Evolutionary conservation across 1,140 invertebrate species (phyloP), one percentile per base, ranked within the genome.

Genomic region (Panonychus citri): DNA sequence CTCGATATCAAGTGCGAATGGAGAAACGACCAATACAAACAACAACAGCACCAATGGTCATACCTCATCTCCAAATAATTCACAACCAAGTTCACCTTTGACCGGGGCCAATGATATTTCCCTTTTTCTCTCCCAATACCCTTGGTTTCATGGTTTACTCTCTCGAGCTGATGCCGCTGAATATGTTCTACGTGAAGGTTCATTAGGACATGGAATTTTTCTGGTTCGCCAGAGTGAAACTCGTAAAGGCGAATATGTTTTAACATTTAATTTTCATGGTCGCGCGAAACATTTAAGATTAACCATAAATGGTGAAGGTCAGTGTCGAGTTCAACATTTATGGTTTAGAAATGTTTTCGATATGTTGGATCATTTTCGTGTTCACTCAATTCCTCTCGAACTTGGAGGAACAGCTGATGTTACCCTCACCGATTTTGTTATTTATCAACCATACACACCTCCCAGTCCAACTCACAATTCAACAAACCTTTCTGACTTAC

Each of bases 251-350:
- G 90, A 97, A 73, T 95, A 88, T 71, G 91, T 97, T 40, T 77
- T 97, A 46, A 97, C 91, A 1, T 96, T 96, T 66, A 97, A 96
- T 74, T 95, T 91, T 66, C 87, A 91, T 73, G 86, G 86, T 57
- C 73, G 78, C 68, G 80, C 81, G 19, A 83, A 83, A 81, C 91
- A 96, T 72, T 71, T 96, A 24, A 77, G 91, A 50, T 88, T 95
- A 83, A 93, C 85, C 12, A 74, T 96, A 39, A 89, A 83, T 65
- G 81, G 85, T 61, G 80, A 86, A 63, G 88, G 88, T 1, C 83
- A 89, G 64, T 95, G 89, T 68, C 77, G 88, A 24, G 88, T 96
- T 24, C 90, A 95, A 67, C 89, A 95, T 70, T 76, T 95, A n/a
- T 93, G 86, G 80, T 96, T 96, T 68, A 82, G 85, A 43, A 82